Conservation (phyloP, 1,140 invertebrate genomes). For the Dreissena rostriformis region DNA sequence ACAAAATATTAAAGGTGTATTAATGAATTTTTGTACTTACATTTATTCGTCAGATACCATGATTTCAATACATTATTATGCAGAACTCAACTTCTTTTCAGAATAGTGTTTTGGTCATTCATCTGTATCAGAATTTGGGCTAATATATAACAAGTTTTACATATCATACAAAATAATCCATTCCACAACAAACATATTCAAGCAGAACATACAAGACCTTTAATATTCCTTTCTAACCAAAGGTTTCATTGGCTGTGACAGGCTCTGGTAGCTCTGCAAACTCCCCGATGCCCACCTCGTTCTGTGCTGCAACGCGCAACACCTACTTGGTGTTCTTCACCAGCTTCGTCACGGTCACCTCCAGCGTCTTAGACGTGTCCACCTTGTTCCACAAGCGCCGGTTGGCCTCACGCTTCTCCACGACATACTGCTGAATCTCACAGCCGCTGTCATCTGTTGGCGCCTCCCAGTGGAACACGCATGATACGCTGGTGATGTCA, state of each 20-base stretch:
- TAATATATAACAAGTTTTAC: no score
- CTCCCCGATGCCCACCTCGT: slow-evolving; percentile 89
- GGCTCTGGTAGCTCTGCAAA: slow-evolving; percentile 82
- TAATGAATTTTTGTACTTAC: no score
- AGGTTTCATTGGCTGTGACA: slow-evolving; percentile 75
- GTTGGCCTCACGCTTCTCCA: slow-evolving; percentile 94
- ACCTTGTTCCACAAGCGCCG: slow-evolving; percentile 97
- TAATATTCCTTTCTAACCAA: no score
- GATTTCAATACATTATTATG: no score
- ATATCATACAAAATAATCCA: no score
- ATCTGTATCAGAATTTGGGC: no score
- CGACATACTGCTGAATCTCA: slow-evolving; percentile 87
- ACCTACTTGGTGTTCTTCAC: slow-evolving; percentile 93
- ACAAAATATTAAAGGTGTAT: no score
- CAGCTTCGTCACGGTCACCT: slow-evolving; percentile 84
- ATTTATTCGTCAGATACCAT: no score
- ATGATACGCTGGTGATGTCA: slow-evolving; percentile 80
- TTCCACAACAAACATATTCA: no score
- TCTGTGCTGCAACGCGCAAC: slow-evolving; percentile 94
- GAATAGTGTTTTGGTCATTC: no score
- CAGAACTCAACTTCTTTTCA: no score
- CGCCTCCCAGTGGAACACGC: slow-evolving; percentile 89
- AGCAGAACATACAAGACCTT: slow-evolving; percentile 62
- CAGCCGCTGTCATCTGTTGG: slow-evolving; percentile 89
- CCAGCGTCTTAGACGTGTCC: slow-evolving; percentile 82